Evolutionary conservation across 2,888 invertebrate genomes (phyloP).

Genomic region (Megamerina dolium): DNA sequence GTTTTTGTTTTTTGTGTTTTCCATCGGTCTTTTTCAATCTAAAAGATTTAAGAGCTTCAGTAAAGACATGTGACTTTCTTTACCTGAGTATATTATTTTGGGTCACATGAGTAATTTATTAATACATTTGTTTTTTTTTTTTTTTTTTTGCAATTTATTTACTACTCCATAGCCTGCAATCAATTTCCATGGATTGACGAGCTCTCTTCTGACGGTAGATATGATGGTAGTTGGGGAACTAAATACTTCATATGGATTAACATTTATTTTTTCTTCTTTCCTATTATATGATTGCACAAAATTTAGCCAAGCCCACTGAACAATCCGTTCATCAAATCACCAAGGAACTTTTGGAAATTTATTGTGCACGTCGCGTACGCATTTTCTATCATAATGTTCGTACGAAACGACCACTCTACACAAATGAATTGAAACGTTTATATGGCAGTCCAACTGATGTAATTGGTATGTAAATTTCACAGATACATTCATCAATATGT

Average conservation of each 20-base stretch:
- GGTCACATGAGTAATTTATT: too few species aligned
- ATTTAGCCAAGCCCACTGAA: constrained; percentile 39
- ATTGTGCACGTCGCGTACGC: constrained; percentile 37
- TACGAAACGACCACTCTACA: constrained; percentile 37
- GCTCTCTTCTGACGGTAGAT: too few species aligned
- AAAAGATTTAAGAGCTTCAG: too few species aligned
- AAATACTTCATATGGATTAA: constrained; percentile 21
- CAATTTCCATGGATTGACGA: constrained; percentile 42
- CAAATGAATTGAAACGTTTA: constrained; percentile 34
- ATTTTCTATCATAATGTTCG: constrained; percentile 39
- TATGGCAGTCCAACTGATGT: constrained; percentile 39
- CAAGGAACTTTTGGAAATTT: constrained; percentile 36
- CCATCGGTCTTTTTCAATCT: too few species aligned
- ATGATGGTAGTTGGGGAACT: constrained; percentile 35
- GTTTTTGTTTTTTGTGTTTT: too few species aligned
- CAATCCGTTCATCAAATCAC: constrained; percentile 39
- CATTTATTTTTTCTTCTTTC: neutral
- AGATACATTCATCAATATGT: neutral
- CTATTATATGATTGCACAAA: neutral
- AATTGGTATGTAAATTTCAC: constrained; percentile 30
- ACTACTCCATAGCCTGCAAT: constrained; percentile 29
- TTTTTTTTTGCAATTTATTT: constrained; percentile 7
- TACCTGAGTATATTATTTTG: too few species aligned
- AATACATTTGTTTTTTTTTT: too few species aligned
- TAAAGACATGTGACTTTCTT: too few species aligned